A percentile compares a stretch with the other conserved stretches of the same genome.
phyloP scores from a whole-genome alignment of 2,113 vertebrate genomes.

The Perca fluviatilis region DNA sequence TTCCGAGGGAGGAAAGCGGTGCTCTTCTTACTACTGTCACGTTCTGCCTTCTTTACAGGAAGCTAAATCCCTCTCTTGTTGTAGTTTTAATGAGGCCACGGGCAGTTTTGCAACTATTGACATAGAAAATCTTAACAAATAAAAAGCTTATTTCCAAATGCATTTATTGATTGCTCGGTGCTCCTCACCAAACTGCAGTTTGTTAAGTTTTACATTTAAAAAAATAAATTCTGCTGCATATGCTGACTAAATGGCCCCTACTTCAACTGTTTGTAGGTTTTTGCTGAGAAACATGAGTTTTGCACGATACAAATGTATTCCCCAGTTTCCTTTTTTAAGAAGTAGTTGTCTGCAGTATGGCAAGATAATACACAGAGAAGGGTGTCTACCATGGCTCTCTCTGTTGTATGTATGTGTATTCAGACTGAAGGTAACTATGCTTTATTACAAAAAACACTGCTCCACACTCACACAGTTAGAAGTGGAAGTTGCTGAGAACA shows the following conservation, averaged over 20 bases:
- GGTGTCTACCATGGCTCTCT: background rate
- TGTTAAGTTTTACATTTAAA: background rate
- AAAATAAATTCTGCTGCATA: background rate
- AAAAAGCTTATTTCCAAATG: background rate
- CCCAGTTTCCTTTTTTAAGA: background rate
- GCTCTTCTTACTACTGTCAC: slow-evolving; percentile 19
- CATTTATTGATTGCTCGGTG: background rate
- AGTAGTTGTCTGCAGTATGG: background rate
- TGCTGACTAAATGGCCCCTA: background rate
- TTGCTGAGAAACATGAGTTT: background rate
- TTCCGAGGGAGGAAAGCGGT: slow-evolving; percentile 1
- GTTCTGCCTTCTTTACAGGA: slow-evolving; percentile 43
- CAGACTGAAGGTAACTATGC: background rate
- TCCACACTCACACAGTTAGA: background rate
- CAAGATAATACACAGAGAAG: background rate
- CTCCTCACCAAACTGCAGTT: background rate
- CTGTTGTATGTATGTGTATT: background rate
- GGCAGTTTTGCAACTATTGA: background rate
- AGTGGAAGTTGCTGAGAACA: background rate
- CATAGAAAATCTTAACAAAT: background rate
- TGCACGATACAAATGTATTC: background rate
- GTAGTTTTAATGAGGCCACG: slow-evolving; percentile 51
- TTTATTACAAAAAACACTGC: background rate
- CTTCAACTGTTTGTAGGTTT: background rate
- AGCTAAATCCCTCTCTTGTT: slow-evolving; percentile 33